phyloP scores from a whole-genome alignment of 2,113 vertebrate species.

The Anseranas semipalmata region DNA sequence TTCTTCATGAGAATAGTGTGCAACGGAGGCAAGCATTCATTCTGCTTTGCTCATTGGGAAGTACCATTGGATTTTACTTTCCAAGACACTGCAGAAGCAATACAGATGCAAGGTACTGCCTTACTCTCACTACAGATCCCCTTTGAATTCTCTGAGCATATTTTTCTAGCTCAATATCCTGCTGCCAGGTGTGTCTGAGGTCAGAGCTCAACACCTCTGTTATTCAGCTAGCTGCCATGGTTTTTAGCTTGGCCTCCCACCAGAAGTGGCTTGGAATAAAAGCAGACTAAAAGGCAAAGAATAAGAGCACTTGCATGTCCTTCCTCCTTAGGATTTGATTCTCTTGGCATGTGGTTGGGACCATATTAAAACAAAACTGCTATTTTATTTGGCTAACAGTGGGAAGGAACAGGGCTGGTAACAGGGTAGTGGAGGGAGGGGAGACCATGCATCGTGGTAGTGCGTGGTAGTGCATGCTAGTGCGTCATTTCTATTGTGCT shows the following conservation, averaged over 20 bases:
- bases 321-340: background rate
- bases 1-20: background rate
- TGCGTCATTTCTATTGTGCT: background rate
- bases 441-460: background rate
- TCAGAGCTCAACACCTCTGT: background rate
- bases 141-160: background rate
- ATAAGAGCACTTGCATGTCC: background rate
- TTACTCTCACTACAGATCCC: background rate
- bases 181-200: background rate
- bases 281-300: background rate
- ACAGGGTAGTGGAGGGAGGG: background rate
- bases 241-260: background rate
- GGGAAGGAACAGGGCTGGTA: background rate
- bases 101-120: background rate
- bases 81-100: background rate
- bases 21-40: background rate
- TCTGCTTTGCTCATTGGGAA: background rate
- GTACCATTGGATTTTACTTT: background rate
- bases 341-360: background rate
- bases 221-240: background rate
- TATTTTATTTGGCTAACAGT: background rate
- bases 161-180: background rate
- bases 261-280: background rate
- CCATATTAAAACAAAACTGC: background rate
- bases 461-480: background rate